phyloP scores from a whole-genome alignment of 2,888 invertebrate genomes.

The Vannuccia rotundouncinata region DNA sequence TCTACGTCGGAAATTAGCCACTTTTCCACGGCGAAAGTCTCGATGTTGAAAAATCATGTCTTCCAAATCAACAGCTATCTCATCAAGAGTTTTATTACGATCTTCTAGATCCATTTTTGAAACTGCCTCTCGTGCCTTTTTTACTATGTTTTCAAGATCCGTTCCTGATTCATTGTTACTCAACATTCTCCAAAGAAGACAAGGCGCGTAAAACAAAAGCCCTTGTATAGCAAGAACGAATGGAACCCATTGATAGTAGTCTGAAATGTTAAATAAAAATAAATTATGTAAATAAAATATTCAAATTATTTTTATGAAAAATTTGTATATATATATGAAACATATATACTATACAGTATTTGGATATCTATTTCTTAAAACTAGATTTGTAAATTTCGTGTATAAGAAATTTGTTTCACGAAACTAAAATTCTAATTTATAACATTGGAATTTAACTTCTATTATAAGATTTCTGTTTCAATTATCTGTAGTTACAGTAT shows the following conservation, averaged over 20 bases:
- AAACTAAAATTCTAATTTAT: too few relatives aligned
- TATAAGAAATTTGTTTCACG: too few relatives aligned
- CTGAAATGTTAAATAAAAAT: too few relatives aligned
- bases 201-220: not conserved
- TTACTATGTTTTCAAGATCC: constrained; percentile 1
- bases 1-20: constrained; percentile 26
- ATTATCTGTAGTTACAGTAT: too few relatives aligned
- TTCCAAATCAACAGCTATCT: not conserved
- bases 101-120: not conserved
- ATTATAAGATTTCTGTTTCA: too few relatives aligned
- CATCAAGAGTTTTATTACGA: not conserved
- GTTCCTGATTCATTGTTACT: not conserved
- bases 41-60: constrained; percentile 25
- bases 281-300: too few relatives aligned
- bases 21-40: not conserved
- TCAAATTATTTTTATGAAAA: too few relatives aligned
- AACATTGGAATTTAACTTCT: too few relatives aligned
- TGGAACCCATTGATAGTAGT: constrained; percentile 1
- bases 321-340: too few relatives aligned
- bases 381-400: too few relatives aligned
- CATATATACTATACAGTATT: too few relatives aligned
- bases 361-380: too few relatives aligned
- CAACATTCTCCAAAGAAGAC: not conserved
- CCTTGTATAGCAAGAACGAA: not conserved
- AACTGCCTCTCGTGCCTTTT: not conserved